Percentiles rank a stretch among this genome's conserved stretches.
Conservation (phyloP, 2,113 vertebrate species). For the Camelus bactrianus region DNA sequence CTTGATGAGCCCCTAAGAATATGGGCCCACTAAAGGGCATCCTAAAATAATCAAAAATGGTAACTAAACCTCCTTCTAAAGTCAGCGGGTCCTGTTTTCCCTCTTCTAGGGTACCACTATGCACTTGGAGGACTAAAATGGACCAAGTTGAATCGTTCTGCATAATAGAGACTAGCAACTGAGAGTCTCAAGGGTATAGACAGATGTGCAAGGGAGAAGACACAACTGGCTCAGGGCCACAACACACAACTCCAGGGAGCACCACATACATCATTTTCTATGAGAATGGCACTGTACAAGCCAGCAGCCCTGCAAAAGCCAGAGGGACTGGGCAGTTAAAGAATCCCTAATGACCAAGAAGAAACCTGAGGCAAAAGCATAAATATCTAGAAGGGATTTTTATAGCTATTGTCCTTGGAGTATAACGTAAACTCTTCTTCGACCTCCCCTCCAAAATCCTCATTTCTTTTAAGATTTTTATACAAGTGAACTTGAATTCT, state of each 20-base stretch:
- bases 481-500: constrained; percentile 33
- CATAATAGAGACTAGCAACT: not conserved
- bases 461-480: constrained; percentile 18
- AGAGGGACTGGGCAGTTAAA: not conserved
- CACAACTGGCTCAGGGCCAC: not conserved
- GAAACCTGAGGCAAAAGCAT: not conserved
- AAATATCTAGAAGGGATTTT: constrained; percentile 31
- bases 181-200: not conserved
- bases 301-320: not conserved
- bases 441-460: constrained; percentile 30
- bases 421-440: not conserved
- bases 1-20: not conserved
- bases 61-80: not conserved
- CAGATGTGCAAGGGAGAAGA: not conserved
- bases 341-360: not conserved
- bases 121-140: not conserved
- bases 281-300: not conserved
- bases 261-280: not conserved
- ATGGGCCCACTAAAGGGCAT: not conserved
- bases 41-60: constrained; percentile 26
- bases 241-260: not conserved
- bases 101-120: not conserved
- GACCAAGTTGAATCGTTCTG: not conserved
- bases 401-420: not conserved
- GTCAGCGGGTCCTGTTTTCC: not conserved